Evolutionary conservation across 2,797 vertebrate species (phyloP), one percentile per base, ranked within the genome.

Genomic region (Hoplostethus atlanticus): DNA sequence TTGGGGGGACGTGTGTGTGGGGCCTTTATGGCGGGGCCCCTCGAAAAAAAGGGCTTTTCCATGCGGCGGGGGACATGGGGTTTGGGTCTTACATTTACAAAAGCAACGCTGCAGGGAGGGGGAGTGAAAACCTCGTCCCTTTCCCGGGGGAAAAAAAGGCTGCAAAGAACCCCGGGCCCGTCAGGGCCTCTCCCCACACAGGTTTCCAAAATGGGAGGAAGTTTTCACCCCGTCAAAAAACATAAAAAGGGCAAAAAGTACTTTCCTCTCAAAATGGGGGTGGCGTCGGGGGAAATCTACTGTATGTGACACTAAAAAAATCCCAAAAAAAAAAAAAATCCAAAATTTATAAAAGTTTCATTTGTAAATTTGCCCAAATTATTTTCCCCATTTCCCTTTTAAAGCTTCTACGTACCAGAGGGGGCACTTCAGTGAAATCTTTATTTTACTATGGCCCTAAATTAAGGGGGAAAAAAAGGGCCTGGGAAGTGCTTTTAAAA

Each of bases 1-100:
- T 44, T 8, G 95, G 95, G 94, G 95, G 93, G 9, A 95, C 93
- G 0, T 95, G 94, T 0, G 94, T 96, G 0, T 94, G n/a, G 91
- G 95, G 85, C 93, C 2, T n/a, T 96, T 89, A 95, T 96, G 94
- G 87, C 77, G 87, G 95, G 95, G 0, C 92, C 92, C 0, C 79
- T 92, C 61, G 95, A n/a, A n/a, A 94, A 0, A 94, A 90, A 80
- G 93, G 86, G 46, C 93, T 96, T 0, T 96, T 96, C 79, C 91
- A 85, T 4, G 84, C 90, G 0, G 95, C 93, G 0, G 94, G 95
- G 57, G 94, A 94, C 83, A 94, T 95, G 91, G 95, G 95, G n/a
- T n/a, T n/a, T 15, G 92, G 93, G 61, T 93, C 93, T 0, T 94
- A 89, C 57, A 38, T 91, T 9, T 87, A 81, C 47, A n/a, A 89